phyloP scores from a whole-genome alignment of 2,888 invertebrate genomes.

The Rotaria magnacalcarata region DNA sequence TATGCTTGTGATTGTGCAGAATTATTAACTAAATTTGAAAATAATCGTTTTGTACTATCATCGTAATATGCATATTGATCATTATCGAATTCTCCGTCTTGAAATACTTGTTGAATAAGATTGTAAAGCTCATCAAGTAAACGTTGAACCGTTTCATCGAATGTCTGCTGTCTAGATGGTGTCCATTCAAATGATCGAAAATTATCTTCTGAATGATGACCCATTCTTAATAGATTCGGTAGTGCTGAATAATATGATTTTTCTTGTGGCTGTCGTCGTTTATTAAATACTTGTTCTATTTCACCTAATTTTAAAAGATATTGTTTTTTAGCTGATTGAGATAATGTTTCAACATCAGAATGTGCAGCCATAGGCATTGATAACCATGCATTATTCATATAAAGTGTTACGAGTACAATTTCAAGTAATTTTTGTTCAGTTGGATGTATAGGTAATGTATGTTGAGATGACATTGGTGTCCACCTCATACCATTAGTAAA shows the following conservation, averaged over 20 bases:
- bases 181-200: constrained; percentile 8
- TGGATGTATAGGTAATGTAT: neutral
- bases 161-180: neutral
- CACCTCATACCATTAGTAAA: neutral
- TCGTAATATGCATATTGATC: neutral
- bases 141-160: neutral
- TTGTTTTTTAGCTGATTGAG: neutral
- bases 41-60: neutral
- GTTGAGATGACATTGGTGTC: neutral
- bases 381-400: constrained; percentile 14
- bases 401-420: constrained; percentile 6
- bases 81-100: neutral
- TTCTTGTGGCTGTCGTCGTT: neutral
- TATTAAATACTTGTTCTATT: neutral
- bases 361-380: neutral
- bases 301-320: neutral
- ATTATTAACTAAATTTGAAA: neutral
- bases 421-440: constrained; percentile 15
- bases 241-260: neutral
- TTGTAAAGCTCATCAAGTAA: constrained; percentile 11
- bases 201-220: neutral
- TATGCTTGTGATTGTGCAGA: neutral
- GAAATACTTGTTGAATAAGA: neutral
- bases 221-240: neutral
- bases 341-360: neutral